phyloP scores from a whole-genome alignment of 2,797 vertebrate genomes.

The Pipistrellus pygmaeus region DNA sequence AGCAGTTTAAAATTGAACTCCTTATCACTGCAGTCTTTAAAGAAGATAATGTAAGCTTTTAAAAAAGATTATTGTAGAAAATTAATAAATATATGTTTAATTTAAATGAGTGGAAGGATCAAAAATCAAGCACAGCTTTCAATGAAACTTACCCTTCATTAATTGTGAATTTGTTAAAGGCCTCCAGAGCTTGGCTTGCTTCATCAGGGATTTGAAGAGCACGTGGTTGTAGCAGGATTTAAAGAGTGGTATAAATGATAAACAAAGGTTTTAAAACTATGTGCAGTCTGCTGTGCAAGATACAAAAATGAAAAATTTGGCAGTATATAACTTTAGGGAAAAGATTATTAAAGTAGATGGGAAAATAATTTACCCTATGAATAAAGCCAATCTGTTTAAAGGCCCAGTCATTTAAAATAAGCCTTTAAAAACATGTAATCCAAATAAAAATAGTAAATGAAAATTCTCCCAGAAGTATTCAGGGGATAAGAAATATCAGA shows the following conservation, averaged over 20 bases:
- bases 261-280: conserved; percentile 63
- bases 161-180: conserved; percentile 60
- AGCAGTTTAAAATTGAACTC: conserved; percentile 44
- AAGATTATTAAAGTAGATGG: conserved; percentile 49
- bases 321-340: conserved; percentile 44
- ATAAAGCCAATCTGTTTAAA: conserved; percentile 28
- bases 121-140: conserved; percentile 51
- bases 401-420: conserved; percentile 46
- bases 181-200: not conserved
- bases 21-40: not conserved
- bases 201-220: conserved; percentile 35
- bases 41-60: not conserved
- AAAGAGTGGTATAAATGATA: conserved; percentile 62
- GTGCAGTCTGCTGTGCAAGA: not conserved
- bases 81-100: conserved; percentile 54
- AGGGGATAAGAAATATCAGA: conserved; percentile 50
- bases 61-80: not conserved
- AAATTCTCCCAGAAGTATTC: conserved; percentile 46
- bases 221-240: conserved; percentile 42
- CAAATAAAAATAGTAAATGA: conserved; percentile 53
- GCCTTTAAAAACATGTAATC: conserved; percentile 17
- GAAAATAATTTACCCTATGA: conserved; percentile 59
- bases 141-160: conserved; percentile 38
- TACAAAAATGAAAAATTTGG: conserved; percentile 29
- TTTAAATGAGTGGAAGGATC: not conserved